phyloP scores from a whole-genome alignment of 2,797 vertebrate genomes.

The Sorex maritimensis region DNA sequence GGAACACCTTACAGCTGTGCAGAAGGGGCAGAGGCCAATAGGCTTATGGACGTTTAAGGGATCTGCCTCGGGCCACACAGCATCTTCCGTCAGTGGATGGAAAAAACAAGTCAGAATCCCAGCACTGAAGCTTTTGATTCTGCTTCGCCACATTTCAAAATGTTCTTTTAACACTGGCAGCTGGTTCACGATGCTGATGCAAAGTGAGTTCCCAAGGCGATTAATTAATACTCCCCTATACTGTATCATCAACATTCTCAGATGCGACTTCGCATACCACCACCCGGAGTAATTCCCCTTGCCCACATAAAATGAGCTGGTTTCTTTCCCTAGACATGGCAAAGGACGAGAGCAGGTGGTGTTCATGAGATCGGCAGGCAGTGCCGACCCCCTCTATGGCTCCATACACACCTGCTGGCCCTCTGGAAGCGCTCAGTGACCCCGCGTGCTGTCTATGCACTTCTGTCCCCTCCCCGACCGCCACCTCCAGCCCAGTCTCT shows the following conservation, averaged over 20 bases:
- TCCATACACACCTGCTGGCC: background rate
- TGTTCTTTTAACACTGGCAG: conserved; percentile 43
- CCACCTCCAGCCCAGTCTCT: background rate
- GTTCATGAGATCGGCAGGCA: background rate
- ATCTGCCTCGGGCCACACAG: background rate
- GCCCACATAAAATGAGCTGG: conserved; percentile 32
- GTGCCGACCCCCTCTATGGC: background rate
- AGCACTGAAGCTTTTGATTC: background rate
- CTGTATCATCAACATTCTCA: conserved; percentile 24
- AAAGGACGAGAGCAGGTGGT: background rate
- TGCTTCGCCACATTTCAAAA: background rate
- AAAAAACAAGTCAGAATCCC: background rate
- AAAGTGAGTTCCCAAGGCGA: conserved; percentile 34
- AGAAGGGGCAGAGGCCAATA: background rate
- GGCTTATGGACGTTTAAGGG: background rate
- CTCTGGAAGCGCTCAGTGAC: background rate
- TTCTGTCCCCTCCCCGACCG: no score
- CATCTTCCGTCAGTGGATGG: background rate
- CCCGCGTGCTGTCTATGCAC: background rate
- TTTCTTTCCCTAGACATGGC: background rate
- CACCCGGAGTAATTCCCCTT: background rate
- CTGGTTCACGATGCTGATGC: conserved; percentile 20
- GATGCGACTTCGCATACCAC: conserved; percentile 3
- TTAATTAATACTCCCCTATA: background rate
- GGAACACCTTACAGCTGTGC: background rate